Conservation (phyloP, 2,113 vertebrate genomes). For the Sceloporus tristichus region DNA sequence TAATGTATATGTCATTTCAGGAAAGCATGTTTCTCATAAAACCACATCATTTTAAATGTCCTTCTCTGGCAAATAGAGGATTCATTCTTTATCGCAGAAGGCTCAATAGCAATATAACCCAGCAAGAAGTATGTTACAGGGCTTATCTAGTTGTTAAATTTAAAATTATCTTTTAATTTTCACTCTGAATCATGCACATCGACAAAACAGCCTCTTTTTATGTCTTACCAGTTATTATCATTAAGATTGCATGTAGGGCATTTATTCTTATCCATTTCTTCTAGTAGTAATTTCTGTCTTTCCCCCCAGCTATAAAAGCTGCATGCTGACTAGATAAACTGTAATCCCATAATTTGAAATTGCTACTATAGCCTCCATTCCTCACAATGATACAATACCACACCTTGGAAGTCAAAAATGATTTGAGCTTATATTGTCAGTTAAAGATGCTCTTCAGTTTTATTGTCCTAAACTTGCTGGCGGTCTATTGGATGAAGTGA, state of each 20-base stretch:
- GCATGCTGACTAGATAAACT: conserved; percentile 51
- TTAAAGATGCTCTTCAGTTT: conserved; percentile 58
- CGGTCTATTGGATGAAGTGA: conserved; percentile 57
- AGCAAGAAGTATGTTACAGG: conserved; percentile 34
- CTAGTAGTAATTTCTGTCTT: conserved; percentile 37
- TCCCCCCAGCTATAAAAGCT: conserved; percentile 48
- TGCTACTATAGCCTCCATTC: conserved; percentile 51
- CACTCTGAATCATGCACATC: conserved; percentile 42
- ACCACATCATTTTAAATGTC: conserved; percentile 50
- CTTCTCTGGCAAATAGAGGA: conserved; percentile 13
- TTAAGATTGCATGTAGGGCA: conserved; percentile 26
- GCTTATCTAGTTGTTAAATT: conserved; percentile 19
- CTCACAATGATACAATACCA: conserved; percentile 68
- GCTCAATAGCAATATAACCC: conserved; percentile 41
- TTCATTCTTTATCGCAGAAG: background rate
- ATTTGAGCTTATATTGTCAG: conserved; percentile 63
- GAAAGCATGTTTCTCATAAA: conserved; percentile 54
- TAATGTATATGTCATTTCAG: conserved; percentile 62
- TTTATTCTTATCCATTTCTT: conserved; percentile 50
- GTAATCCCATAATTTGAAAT: conserved; percentile 55
- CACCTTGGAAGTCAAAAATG: conserved; percentile 53
- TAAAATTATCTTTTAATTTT: conserved; percentile 59
- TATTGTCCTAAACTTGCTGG: conserved; percentile 59
- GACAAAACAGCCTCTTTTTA: conserved; percentile 33
- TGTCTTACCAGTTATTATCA: conserved; percentile 60